Conservation (phyloP, 2,888 invertebrate genomes). For the Euplagia quadripunctaria region DNA sequence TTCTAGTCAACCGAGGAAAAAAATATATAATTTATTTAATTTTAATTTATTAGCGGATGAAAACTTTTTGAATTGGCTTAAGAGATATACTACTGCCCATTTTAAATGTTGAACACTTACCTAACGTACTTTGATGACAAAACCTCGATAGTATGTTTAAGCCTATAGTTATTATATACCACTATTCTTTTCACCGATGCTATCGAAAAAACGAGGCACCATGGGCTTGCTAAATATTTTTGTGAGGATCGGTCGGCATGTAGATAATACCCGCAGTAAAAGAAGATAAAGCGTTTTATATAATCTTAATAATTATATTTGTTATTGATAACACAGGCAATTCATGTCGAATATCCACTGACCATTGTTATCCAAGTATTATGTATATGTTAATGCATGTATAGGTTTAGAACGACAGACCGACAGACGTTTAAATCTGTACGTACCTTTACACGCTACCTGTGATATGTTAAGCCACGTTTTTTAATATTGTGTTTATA, state of each 20-base stretch:
- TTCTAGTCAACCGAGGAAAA: conserved; percentile 1
- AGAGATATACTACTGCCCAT: background rate
- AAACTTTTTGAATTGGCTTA: background rate
- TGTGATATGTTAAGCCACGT: conserved; percentile 74
- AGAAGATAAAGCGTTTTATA: background rate
- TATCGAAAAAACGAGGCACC: background rate
- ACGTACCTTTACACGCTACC: conserved; percentile 66
- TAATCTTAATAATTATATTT: background rate
- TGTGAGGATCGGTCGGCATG: background rate
- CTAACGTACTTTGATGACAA: background rate
- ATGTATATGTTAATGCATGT: conserved; percentile 55
- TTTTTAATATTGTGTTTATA: background rate
- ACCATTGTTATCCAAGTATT: conserved; percentile 51
- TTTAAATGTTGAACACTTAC: background rate
- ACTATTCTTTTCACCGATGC: background rate
- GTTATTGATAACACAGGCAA: background rate
- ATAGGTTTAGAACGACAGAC: conserved; percentile 42
- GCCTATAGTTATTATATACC: background rate
- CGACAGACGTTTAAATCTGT: conserved; percentile 45
- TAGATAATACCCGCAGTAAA: background rate
- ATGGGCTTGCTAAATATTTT: background rate
- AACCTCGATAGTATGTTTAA: background rate
- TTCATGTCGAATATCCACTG: background rate
- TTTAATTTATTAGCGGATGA: background rate
- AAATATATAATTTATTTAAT: background rate